Evolutionary conservation across 2,113 vertebrate genomes (phyloP).

Genomic region (Columbina picui): DNA sequence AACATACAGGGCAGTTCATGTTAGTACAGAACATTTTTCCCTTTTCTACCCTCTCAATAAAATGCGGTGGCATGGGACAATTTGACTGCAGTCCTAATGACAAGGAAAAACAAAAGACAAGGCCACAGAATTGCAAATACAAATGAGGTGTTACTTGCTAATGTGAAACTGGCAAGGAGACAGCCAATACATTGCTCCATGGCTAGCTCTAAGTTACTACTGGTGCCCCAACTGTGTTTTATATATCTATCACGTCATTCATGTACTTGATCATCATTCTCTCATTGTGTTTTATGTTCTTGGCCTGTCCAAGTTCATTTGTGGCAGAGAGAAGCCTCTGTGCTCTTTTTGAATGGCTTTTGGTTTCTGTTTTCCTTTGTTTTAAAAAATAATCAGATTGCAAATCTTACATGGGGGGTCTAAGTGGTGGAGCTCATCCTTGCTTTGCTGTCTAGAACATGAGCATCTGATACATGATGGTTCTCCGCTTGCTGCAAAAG

Average conservation of each 20-base stretch:
- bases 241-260: not conserved
- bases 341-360: not conserved
- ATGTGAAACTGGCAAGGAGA: not conserved
- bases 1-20: not conserved
- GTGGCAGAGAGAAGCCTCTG: not conserved
- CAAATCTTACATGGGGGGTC: not conserved
- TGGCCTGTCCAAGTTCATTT: not conserved
- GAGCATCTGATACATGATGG: not conserved
- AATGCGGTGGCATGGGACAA: not conserved
- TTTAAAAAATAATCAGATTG: not conserved
- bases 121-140: not conserved
- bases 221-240: not conserved
- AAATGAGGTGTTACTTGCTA: not conserved
- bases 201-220: not conserved
- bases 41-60: not conserved
- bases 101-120: not conserved
- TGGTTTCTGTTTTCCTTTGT: not conserved
- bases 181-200: not conserved
- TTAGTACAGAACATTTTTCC: not conserved
- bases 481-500: not conserved
- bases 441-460: not conserved
- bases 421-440: not conserved
- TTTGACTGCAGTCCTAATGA: not conserved
- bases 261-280: not conserved
- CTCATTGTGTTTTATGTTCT: not conserved